Conservation (phyloP, 2,797 vertebrate genomes). For the Pachyuromys duprasi region DNA sequence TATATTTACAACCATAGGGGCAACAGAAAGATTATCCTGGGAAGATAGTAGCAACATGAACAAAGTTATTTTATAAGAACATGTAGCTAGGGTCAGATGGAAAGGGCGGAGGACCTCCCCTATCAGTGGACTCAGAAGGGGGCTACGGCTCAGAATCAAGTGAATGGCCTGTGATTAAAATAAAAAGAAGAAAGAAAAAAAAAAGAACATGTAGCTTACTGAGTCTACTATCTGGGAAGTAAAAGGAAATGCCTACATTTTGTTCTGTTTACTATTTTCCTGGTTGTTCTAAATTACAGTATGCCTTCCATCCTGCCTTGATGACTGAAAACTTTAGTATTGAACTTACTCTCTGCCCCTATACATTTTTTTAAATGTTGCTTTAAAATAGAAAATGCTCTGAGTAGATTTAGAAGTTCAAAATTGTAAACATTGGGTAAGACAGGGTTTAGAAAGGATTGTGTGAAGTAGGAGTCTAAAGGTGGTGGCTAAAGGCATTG, state of each 20-base stretch:
- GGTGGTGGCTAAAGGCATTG: neutral
- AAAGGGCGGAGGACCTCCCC: too few relatives aligned
- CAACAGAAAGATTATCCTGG: neutral
- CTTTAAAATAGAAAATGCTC: neutral
- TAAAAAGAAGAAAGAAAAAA: too few relatives aligned
- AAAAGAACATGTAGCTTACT: neutral
- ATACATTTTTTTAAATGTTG: neutral
- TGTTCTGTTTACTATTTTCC: neutral
- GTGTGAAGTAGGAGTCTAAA: neutral
- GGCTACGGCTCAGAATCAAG: too few relatives aligned
- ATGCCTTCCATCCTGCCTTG: neutral
- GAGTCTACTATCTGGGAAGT: neutral
- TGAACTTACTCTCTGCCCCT: neutral
- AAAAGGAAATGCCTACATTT: neutral
- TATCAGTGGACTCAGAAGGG: too few relatives aligned
- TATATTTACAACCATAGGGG: neutral
- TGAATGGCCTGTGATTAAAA: too few relatives aligned
- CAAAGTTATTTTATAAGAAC: neutral
- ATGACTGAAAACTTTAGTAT: neutral
- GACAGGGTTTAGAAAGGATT: neutral
- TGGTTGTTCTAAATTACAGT: neutral
- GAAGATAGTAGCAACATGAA: neutral
- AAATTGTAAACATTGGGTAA: neutral
- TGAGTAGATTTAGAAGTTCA: neutral
- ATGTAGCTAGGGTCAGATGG: too few relatives aligned